Percentiles rank a stretch among this genome's conserved stretches.
Evolutionary conservation across 37 sponge, comb jelly and placozoan genomes (phyloP).

Genomic region (Diacarnus erythraeanus): DNA sequence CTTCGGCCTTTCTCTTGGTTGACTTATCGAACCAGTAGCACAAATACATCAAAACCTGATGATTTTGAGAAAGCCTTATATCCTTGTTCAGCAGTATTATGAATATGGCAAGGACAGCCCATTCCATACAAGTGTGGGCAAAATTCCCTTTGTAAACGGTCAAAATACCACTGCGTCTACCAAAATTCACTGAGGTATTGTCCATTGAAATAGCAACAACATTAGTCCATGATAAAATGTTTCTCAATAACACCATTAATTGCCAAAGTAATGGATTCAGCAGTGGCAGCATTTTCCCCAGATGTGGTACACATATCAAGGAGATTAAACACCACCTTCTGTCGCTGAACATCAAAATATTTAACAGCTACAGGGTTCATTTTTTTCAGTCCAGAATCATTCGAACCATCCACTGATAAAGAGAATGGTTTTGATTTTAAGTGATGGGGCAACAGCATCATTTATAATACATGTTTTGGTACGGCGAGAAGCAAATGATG

Average conservation of each 20-base stretch:
- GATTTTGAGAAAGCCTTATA: background rate
- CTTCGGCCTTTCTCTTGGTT: background rate
- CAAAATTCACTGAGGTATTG: background rate
- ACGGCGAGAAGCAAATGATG: background rate
- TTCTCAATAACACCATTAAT: background rate
- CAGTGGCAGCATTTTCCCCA: background rate
- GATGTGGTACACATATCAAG: background rate
- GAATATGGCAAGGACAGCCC: background rate
- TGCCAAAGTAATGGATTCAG: background rate
- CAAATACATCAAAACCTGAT: slow-evolving; percentile 3
- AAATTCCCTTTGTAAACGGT: background rate
- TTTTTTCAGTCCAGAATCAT: background rate
- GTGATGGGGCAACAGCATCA: background rate
- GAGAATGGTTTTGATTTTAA: background rate
- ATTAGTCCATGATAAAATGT: background rate
- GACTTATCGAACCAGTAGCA: slow-evolving; percentile 13
- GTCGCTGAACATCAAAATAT: background rate
- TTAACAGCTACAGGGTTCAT: background rate
- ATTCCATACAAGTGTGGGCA: background rate
- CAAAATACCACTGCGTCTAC: background rate
- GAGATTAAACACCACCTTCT: background rate
- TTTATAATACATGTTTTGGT: background rate
- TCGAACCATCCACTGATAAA: background rate
- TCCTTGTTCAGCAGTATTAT: slow-evolving; percentile 7
- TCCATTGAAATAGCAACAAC: background rate